These are phyloP conservation scores for Pogonophryne albipinna DNA, from an alignment of 2,797 vertebrate genomes.

Conservation along the genomic window DNA sequence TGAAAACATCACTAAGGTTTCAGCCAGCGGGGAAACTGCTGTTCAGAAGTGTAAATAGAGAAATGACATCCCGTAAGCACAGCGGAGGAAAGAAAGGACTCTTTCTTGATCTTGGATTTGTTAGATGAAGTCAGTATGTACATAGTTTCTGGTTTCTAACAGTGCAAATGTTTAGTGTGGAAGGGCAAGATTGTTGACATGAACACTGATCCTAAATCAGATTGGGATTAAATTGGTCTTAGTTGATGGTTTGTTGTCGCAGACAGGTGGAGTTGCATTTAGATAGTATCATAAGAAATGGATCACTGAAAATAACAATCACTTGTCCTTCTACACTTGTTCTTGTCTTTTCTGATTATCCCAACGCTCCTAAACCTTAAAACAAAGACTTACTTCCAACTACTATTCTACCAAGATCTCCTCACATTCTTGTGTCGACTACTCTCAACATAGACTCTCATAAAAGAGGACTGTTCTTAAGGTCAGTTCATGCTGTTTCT, in stretches of 20 bases:
- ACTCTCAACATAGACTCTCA: background rate
- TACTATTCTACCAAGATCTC: background rate
- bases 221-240: constrained; percentile 16
- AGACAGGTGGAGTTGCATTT: constrained; percentile 3
- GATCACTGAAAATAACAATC: background rate
- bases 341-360: background rate
- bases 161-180: constrained; percentile 37
- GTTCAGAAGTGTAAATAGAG: constrained; percentile 65
- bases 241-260: background rate
- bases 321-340: background rate
- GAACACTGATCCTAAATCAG: constrained; percentile 8
- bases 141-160: constrained; percentile 46
- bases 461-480: background rate
- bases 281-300: background rate
- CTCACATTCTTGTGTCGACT: background rate
- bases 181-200: constrained; percentile 16
- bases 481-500: constrained; percentile 18
- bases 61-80: constrained; percentile 52
- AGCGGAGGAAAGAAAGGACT: constrained; percentile 34
- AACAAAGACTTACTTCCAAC: background rate
- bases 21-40: constrained; percentile 55
- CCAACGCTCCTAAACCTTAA: background rate
- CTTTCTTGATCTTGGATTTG: constrained; percentile 25
- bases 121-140: constrained; percentile 37
- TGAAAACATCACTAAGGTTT: constrained; percentile 70